Base-by-base conservation (phyloP, 2,113 vertebrate species). In the Siniperca knerii region DNA sequence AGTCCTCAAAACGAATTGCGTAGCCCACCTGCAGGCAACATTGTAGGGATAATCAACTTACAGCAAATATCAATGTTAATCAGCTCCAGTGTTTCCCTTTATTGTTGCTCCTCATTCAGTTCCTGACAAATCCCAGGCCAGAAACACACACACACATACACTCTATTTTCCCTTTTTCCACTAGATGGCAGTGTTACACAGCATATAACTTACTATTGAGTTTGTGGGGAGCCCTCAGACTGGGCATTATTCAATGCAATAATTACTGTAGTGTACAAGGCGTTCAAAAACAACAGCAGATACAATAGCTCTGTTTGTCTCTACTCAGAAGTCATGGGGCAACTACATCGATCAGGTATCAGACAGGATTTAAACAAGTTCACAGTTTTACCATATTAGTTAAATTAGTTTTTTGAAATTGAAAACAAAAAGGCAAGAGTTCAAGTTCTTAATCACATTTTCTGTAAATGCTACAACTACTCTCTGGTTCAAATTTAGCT, bases 1-100 rank as follows among this genome's bases (percentile, higher is more conserved):
- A 99, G 92, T 99, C 98, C 95, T 99, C 98, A 81, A 99, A 99
- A 54, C 98, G 98, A 83, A 99, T 99, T 35, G 98, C 98, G 0
- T 99, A 99, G 64, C 98, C 98, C 57, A 99, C 98, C 98, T 99
- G 85, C 12, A 48, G 33, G 18, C 61, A 46, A 87, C 23, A 85
- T 9, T 48, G 7, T 71, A 3, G 71, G 11, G 73, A 29, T 18
- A 60, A 35, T 72, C 2, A 50, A 75, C 29, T 75, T 7, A 25
- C 15, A 57, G 25, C 8, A 71, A 62, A 37, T 29, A 44, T 3
- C 21, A 40, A 7, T n/a, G 16, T n/a, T 25, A 35, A 48, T 11
- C 4, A 6, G 2, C 8, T 71, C 20, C 1, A 55, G 3, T 44
- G 4, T 23, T 67, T 35, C 8, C 18, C 6, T 67, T 78, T 37